Evolutionary conservation across 2,797 vertebrate genomes (phyloP), one percentile per base, ranked within the genome.

Genomic region (Arnoldichthys spilopterus): DNA sequence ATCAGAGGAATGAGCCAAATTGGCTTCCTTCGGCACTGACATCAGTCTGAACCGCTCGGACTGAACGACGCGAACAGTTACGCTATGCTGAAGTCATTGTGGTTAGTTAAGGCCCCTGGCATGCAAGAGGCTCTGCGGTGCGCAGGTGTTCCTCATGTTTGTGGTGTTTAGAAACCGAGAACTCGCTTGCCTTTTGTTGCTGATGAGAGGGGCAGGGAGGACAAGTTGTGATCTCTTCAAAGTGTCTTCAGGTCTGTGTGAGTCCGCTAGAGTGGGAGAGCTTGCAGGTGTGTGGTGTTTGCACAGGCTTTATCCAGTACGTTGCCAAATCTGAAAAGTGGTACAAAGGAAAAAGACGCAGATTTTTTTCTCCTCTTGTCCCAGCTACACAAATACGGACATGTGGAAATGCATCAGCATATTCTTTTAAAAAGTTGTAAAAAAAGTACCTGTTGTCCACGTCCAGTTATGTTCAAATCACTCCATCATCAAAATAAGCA

Each of bases 261-360:
- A 77, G 81, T 72, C 58, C 63, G 1, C 56, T 34, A 18, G 71
- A 67, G 85, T 91, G 92, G 83, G 92, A 94, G 89, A 77, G 71
- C 58, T 54, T 72, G 67, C 93, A 94, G 92, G 88, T 94, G 93
- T 86, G 74, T 72, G 72, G 20, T 92, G 82, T 92, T 91, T 88
- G 88, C 88, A 79, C 68, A 81, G 40, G 82, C 63, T 67, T 40
- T n/a, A 9, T 16, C 9, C 30, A 64, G 69, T 51, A 68, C 80
- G 59, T 73, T 70, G 79, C 81, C 85, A 86, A 81, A 80, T 84
- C 81, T 72, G 80, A 85, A 72, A 43, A 62, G 67, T 47, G 53
- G n/a, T 75, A 68, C 56, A 53, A 72, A 81, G 43, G 72, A 84
- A 87, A 88, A 89, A 82, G 74, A 20, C 26, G 61, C 43, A 11